A percentile compares a stretch with the other conserved stretches of the same genome.
These are phyloP conservation scores for Tolypeutes matacus DNA, from an alignment of 2,797 vertebrate genomes.

Conservation along the genomic window DNA sequence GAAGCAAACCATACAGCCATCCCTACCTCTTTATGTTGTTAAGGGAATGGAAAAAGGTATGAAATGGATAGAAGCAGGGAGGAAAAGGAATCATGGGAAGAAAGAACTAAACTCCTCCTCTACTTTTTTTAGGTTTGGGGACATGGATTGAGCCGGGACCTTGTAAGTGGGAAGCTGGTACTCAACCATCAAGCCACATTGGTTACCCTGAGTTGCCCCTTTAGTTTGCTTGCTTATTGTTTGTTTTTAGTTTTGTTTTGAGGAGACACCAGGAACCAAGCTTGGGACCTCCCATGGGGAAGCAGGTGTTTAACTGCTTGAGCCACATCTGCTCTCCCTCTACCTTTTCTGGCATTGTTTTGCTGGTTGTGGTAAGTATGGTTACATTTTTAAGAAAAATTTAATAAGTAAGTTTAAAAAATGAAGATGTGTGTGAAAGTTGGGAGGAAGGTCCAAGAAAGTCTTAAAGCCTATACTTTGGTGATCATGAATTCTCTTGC, in stretches of 20 bases:
- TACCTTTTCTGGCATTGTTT: background rate
- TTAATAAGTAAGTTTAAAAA: conserved; percentile 10
- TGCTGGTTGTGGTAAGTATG: background rate
- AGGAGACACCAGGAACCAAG: no score
- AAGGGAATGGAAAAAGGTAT: background rate
- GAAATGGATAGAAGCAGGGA: background rate
- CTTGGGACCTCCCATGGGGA: no score
- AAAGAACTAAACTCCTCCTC: background rate
- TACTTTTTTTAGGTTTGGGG: no score
- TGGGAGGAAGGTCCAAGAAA: background rate
- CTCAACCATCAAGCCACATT: no score
- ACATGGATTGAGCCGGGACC: no score
- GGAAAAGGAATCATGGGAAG: background rate
- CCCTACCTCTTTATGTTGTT: background rate
- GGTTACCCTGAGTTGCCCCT: no score
- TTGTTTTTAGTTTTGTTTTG: no score
- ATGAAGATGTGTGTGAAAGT: background rate
- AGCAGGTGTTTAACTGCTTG: no score
- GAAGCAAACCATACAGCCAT: background rate
- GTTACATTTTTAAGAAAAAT: background rate
- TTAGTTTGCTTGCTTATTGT: no score
- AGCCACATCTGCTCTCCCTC: no score
- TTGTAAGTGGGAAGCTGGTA: no score
- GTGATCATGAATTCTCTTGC: background rate
- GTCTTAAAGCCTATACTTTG: background rate